phyloP scores from a whole-genome alignment of 2,113 vertebrate genomes.

The Opisthocomus hoazin region DNA sequence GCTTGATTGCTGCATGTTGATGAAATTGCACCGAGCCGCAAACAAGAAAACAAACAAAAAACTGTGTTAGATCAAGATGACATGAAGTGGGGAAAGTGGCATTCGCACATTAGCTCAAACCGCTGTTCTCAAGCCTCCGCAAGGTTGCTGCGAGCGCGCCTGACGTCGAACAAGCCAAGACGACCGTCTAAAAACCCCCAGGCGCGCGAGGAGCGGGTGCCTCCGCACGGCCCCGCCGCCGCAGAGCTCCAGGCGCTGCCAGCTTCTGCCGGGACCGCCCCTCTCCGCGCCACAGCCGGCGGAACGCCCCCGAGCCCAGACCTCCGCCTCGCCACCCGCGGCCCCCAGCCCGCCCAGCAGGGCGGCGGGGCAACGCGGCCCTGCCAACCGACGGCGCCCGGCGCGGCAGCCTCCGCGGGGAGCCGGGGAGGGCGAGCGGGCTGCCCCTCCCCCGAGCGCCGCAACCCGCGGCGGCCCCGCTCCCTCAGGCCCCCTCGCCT shows the following conservation, averaged over 20 bases:
- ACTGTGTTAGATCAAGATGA: background rate
- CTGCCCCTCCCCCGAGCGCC: no score
- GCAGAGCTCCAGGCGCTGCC: no score
- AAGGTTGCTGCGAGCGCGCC: background rate
- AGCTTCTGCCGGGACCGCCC: background rate
- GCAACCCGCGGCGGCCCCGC: background rate
- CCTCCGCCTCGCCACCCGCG: background rate
- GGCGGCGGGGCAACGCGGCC: background rate
- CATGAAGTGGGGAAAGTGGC: fast-evolving
- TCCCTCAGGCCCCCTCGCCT: background rate
- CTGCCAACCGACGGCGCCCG: background rate
- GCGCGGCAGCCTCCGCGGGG: fast-evolving
- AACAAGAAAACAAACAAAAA: background rate
- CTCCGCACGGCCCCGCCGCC: fast-evolving
- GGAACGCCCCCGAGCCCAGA: background rate
- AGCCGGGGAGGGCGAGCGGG: no score
- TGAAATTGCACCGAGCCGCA: background rate
- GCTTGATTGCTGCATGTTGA: background rate
- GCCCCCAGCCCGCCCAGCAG: fast-evolving
- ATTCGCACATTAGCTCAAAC: background rate
- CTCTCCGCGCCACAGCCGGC: background rate
- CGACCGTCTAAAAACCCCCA: fast-evolving
- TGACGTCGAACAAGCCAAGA: background rate
- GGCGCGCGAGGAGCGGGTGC: fast-evolving
- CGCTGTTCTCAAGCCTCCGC: background rate